Evolutionary conservation across 2,888 invertebrate species (phyloP).

Genomic region (Euplexia lucipara): DNA sequence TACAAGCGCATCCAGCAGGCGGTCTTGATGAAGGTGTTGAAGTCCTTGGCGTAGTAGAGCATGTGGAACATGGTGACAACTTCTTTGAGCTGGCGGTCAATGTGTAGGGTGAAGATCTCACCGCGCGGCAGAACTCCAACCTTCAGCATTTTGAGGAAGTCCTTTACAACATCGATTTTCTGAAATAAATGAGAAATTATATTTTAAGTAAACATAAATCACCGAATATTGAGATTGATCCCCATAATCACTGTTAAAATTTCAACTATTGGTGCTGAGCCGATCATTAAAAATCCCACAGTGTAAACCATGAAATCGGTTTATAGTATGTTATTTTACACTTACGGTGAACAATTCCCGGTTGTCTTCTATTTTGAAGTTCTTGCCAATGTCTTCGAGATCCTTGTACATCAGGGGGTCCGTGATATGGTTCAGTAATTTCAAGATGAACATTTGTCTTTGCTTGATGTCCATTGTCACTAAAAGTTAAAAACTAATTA

Average conservation of each 20-base stretch:
- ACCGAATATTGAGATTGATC: neutral
- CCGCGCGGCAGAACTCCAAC: conserved; percentile 91
- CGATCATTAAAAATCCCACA: no score
- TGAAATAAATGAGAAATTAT: conserved; percentile 68
- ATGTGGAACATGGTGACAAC: conserved; percentile 89
- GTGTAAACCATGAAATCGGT: neutral
- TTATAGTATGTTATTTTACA: neutral
- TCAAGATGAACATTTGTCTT: conserved; percentile 87
- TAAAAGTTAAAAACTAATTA: conserved; percentile 63
- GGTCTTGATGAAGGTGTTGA: conserved; percentile 86
- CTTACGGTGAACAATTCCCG: conserved; percentile 65
- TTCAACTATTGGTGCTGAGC: no score
- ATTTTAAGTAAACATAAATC: neutral
- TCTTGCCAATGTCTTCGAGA: conserved; percentile 82
- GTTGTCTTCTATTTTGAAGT: conserved; percentile 84
- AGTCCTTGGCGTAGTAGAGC: conserved; percentile 90
- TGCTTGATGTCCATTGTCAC: conserved; percentile 84
- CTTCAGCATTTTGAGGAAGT: conserved; percentile 89
- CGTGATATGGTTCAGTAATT: conserved; percentile 88
- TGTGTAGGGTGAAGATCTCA: conserved; percentile 87
- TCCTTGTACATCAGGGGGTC: conserved; percentile 88
- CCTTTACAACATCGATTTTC: conserved; percentile 91
- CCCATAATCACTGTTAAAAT: no score
- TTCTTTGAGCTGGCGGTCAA: conserved; percentile 88
- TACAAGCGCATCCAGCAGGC: conserved; percentile 89